A percentile compares a stretch with the other conserved stretches of the same genome.
Evolutionary conservation across 2,888 invertebrate genomes (phyloP).

Genomic region (Sinohyriopsis cumingii): DNA sequence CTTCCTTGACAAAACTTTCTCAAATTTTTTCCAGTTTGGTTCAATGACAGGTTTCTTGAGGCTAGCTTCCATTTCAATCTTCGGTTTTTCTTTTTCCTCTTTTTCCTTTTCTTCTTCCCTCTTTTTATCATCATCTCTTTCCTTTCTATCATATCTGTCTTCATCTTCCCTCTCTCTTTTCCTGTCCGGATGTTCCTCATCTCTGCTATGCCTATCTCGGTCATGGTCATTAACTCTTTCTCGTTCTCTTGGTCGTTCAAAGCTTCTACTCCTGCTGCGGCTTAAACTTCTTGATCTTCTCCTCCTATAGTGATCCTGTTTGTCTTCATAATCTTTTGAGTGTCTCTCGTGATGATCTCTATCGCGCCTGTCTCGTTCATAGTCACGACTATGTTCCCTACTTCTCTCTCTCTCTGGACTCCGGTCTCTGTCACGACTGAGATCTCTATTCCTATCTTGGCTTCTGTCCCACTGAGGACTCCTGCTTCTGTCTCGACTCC

Average conservation of each 20-base stretch:
- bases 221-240: too few species aligned
- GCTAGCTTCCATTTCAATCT: constrained; percentile 9
- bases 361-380: background rate
- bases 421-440: constrained; percentile 20
- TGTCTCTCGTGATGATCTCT: constrained; percentile 16
- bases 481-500: constrained; percentile 24
- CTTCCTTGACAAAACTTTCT: constrained; percentile 37
- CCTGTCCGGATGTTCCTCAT: too few species aligned
- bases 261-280: too few species aligned
- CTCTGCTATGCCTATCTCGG: too few species aligned
- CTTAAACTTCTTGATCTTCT: constrained; percentile 7
- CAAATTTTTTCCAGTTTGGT: constrained; percentile 37
- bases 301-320: constrained; percentile 11
- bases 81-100: constrained; percentile 13
- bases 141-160: too few species aligned
- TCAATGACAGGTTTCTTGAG: constrained; percentile 13
- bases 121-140: too few species aligned
- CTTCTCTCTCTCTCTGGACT: constrained; percentile 11
- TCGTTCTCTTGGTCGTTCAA: too few species aligned
- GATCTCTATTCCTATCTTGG: constrained; percentile 21
- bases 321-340: constrained; percentile 18
- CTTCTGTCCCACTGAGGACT: constrained; percentile 9
- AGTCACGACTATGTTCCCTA: too few species aligned
- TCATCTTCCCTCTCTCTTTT: too few species aligned
- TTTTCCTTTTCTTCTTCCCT: background rate